These are phyloP conservation scores for Grantiella picta DNA, from an alignment of 2,113 vertebrate species.

Conservation along the genomic window DNA sequence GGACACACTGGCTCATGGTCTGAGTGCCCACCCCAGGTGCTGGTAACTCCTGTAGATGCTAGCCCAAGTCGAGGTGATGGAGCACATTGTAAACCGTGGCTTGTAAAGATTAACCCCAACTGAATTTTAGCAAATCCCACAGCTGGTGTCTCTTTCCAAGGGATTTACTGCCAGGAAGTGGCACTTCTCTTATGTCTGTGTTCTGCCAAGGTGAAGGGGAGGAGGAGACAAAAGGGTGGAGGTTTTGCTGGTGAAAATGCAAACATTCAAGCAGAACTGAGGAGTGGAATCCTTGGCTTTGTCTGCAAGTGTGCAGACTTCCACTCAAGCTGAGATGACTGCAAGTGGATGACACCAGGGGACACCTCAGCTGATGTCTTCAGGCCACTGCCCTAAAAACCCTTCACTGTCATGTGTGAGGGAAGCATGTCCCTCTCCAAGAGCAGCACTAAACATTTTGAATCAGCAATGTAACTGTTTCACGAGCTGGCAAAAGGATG, in stretches of 20 bases:
- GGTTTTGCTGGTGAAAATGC: not conserved
- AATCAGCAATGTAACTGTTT: constrained; percentile 13
- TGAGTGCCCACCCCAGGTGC: not conserved
- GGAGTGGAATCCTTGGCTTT: not conserved
- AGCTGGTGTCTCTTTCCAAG: not conserved
- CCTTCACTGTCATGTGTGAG: not conserved
- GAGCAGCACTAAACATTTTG: constrained; percentile 31
- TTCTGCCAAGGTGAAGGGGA: not conserved
- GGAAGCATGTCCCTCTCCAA: not conserved
- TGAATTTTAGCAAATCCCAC: not conserved
- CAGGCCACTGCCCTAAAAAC: not conserved
- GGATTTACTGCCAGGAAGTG: not conserved
- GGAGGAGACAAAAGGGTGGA: not conserved
- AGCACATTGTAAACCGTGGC: not conserved
- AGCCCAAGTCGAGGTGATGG: not conserved
- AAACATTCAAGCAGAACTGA: not conserved
- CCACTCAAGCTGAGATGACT: not conserved
- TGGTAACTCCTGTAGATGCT: not conserved
- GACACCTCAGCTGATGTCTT: not conserved
- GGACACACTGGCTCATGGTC: not conserved
- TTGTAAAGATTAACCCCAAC: not conserved
- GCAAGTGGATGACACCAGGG: not conserved
- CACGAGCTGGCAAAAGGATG: constrained; percentile 35
- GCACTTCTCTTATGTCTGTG: not conserved
- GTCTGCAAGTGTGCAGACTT: not conserved